Conservation (phyloP, 2,113 vertebrate species). For the Cryptotis parvus region DNA sequence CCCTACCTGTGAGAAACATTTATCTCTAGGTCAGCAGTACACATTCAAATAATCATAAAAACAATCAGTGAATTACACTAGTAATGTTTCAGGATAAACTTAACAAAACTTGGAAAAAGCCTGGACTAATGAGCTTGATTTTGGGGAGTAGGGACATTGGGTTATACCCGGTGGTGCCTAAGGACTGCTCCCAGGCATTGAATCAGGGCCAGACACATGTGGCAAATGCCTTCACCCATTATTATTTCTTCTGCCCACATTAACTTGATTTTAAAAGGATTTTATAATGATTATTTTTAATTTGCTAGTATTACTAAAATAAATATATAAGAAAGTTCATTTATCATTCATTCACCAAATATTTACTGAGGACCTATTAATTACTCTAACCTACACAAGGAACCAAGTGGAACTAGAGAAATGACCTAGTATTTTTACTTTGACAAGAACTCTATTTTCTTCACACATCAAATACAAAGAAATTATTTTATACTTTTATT, state of each 20-base stretch:
- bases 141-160: background rate
- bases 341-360: background rate
- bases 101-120: conserved; percentile 1
- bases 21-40: background rate
- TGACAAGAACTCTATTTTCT: background rate
- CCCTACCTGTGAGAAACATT: background rate
- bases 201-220: too few species aligned
- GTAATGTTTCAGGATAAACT: conserved; percentile 20
- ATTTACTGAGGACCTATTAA: background rate
- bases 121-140: background rate
- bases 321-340: background rate
- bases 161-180: background rate
- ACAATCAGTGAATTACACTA: background rate
- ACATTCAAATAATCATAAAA: background rate
- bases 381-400: background rate
- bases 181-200: too few species aligned
- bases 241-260: too few species aligned
- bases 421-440: background rate
- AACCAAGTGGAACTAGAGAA: conserved; percentile 8
- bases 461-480: background rate
- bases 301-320: background rate
- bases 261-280: background rate
- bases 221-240: too few species aligned
- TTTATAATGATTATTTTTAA: background rate
- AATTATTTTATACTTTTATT: background rate